Conservation (phyloP, 2,797 vertebrate genomes). For the Ficedula albicollis region DNA sequence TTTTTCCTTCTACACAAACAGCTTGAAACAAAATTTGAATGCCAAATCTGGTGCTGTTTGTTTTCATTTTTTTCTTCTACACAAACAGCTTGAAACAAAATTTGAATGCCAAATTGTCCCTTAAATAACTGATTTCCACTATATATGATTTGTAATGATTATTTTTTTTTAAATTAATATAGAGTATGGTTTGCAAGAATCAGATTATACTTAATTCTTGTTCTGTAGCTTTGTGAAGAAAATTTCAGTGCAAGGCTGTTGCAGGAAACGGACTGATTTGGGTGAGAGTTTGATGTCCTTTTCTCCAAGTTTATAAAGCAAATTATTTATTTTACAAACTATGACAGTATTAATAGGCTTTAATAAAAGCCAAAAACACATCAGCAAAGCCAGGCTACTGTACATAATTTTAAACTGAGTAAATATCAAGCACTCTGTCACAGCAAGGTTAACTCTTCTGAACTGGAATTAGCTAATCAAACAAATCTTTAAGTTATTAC, state of each 20-base stretch:
- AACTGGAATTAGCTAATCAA: slow-evolving; percentile 4
- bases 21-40: too few species aligned
- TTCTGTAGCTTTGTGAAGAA: neutral
- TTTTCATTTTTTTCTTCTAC: neutral
- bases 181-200: neutral
- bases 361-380: neutral
- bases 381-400: neutral
- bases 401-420: neutral
- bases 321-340: neutral
- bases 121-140: neutral
- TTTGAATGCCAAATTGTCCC: neutral
- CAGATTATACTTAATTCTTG: neutral
- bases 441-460: neutral
- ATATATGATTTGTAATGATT: neutral
- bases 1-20: too few species aligned
- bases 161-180: neutral
- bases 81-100: neutral
- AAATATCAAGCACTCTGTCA: neutral
- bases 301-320: neutral
- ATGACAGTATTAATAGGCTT: neutral
- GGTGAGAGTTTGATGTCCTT: neutral
- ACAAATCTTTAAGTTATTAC: neutral
- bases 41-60: neutral
- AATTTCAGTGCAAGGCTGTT: neutral
- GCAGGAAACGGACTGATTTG: neutral